These are phyloP conservation scores for Arion vulgaris DNA, from an alignment of 1,140 invertebrate genomes.

Conservation along the genomic window DNA sequence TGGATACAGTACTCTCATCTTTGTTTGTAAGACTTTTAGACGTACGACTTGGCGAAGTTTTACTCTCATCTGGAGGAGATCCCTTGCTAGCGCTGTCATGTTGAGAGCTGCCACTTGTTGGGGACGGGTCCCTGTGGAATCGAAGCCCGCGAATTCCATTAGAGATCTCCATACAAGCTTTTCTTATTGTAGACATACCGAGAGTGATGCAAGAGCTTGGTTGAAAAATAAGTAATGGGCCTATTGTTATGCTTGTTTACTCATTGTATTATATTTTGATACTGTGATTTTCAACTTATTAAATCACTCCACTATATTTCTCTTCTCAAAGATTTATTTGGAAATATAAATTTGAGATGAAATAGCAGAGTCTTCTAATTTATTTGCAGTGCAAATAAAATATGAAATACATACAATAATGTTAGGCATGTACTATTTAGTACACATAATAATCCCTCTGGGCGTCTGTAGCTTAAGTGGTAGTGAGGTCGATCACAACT, in stretches of 20 bases:
- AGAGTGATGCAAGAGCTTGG: too few species aligned
- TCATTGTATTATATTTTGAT: background rate
- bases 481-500: too few species aligned
- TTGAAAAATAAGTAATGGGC: background rate
- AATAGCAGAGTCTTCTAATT: background rate
- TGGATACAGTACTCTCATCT: conserved; percentile 8
- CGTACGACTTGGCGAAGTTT: background rate
- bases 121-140: conserved; percentile 63
- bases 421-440: too few species aligned
- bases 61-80: background rate
- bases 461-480: too few species aligned
- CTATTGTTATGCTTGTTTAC: background rate
- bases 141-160: conserved; percentile 70
- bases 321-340: background rate
- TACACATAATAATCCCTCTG: too few species aligned
- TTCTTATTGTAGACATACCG: conserved; percentile 70
- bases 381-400: background rate
- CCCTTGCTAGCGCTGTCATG: conserved; percentile 20
- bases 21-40: conserved; percentile 4
- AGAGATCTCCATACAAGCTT: conserved; percentile 72
- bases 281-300: background rate
- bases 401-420: too few species aligned
- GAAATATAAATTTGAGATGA: background rate
- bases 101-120: conserved; percentile 11
- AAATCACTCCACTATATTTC: background rate